Conservation (phyloP, 2,797 vertebrate species). For the Sardinella longiceps region DNA sequence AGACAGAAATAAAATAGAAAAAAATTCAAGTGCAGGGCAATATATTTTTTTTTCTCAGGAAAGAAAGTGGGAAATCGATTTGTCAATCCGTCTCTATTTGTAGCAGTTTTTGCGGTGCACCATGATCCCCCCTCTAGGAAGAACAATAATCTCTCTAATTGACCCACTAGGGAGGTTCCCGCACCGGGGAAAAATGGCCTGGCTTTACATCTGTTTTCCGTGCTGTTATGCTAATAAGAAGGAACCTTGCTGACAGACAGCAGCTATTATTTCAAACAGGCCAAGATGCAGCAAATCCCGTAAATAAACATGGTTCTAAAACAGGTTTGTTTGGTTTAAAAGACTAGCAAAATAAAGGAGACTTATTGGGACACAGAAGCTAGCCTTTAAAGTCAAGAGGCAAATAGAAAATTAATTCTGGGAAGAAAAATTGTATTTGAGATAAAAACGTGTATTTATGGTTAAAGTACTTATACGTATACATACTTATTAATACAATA, state of each 20-base stretch:
- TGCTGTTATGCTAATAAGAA: slow-evolving; percentile 84
- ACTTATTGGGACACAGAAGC: neutral
- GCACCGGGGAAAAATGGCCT: slow-evolving; percentile 79
- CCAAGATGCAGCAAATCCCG: neutral
- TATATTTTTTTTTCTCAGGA: slow-evolving; percentile 54
- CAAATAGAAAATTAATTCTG: neutral
- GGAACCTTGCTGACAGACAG: slow-evolving; percentile 47
- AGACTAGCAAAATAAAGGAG: neutral
- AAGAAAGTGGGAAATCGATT: slow-evolving; percentile 88
- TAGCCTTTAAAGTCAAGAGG: neutral
- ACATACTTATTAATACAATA: neutral
- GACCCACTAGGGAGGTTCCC: slow-evolving; percentile 96
- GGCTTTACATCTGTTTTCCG: slow-evolving; percentile 90
- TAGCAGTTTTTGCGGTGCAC: slow-evolving; percentile 81
- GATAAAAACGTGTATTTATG: neutral
- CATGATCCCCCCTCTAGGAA: slow-evolving; percentile 96
- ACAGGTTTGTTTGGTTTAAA: neutral
- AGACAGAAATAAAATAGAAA: neutral
- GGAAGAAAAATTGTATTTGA: neutral
- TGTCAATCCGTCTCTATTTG: slow-evolving; percentile 90
- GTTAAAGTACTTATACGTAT: neutral
- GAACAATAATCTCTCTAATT: slow-evolving; percentile 99
- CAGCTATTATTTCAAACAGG: slow-evolving; percentile 7
- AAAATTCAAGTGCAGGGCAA: neutral
- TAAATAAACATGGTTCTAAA: neutral